Percentiles rank a stretch among this genome's conserved stretches.
phyloP scores from a whole-genome alignment of 1,140 invertebrate species.

The Vanessa tameamea region DNA sequence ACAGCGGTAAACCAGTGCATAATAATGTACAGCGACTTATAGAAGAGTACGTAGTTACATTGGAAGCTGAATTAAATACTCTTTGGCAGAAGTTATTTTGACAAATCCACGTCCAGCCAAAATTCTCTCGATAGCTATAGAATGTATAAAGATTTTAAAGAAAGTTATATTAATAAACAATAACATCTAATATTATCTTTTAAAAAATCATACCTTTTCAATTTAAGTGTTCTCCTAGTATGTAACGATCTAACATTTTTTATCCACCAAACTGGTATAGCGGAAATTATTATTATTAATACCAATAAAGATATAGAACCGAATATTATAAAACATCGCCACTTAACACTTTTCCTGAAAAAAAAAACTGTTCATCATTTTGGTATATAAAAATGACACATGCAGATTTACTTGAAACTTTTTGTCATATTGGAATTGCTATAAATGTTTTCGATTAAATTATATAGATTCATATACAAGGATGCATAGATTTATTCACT shows the following conservation, averaged over 20 bases:
- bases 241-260: neutral
- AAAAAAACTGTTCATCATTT: neutral
- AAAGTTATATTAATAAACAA: neutral
- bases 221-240: neutral
- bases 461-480: too few species aligned
- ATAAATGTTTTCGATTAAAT: too few species aligned
- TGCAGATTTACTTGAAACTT: too few species aligned
- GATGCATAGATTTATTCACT: too few species aligned
- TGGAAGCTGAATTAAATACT: conserved; percentile 34
- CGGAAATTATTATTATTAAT: neutral
- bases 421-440: too few species aligned
- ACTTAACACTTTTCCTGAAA: neutral
- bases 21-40: conserved; percentile 75
- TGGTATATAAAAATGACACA: too few species aligned
- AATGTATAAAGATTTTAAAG: neutral
- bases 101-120: conserved; percentile 51
- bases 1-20: conserved; percentile 79
- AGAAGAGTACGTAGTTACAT: conserved; percentile 40
- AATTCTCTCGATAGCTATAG: conserved; percentile 8
- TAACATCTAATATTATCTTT: neutral
- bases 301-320: neutral
- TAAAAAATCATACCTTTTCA: neutral
- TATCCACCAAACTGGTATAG: conserved; percentile 6
- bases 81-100: conserved; percentile 53
- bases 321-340: neutral